phyloP scores from a whole-genome alignment of 2,888 invertebrate species.

The Lysandra bellargus region DNA sequence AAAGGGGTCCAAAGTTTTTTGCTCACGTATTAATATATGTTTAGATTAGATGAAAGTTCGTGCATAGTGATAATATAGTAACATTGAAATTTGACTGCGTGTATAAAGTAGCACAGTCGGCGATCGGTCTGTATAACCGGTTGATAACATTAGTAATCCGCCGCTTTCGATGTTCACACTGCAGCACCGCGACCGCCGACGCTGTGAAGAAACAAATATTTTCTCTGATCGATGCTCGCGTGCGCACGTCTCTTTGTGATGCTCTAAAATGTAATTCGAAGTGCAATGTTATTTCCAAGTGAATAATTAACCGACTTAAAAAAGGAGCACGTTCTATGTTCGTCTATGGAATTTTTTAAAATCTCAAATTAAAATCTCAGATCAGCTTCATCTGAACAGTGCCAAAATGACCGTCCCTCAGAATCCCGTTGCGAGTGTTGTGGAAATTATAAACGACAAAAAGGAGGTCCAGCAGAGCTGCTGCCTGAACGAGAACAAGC shows the following conservation, averaged over 20 bases:
- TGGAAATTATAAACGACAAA: slow-evolving; percentile 33
- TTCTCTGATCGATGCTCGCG: slow-evolving; percentile 34
- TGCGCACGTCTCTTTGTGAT: slow-evolving; percentile 32
- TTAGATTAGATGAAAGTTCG: too few species aligned
- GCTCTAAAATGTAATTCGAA: neutral
- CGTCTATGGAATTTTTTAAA: neutral
- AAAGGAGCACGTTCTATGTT: too few species aligned
- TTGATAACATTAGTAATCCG: slow-evolving; percentile 12
- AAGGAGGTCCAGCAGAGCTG: neutral
- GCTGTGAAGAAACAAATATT: slow-evolving; percentile 36
- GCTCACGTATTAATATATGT: too few species aligned
- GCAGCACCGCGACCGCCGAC: slow-evolving; percentile 18
- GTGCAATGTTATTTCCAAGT: neutral
- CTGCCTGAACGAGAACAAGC: neutral
- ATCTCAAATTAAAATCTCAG: neutral
- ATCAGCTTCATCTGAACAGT: neutral
- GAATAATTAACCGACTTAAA: neutral
- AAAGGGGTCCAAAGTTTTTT: too few species aligned
- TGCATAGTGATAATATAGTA: neutral
- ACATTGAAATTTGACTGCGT: neutral
- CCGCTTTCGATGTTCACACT: slow-evolving; percentile 30
- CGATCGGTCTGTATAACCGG: slow-evolving; percentile 23
- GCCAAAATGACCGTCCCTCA: slow-evolving; percentile 44
- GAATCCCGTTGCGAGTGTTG: slow-evolving; percentile 36
- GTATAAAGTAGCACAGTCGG: neutral